Evolutionary conservation across 92 coral and sea anemone species (phyloP).

Genomic region (Umimayanthus chanpuru): DNA sequence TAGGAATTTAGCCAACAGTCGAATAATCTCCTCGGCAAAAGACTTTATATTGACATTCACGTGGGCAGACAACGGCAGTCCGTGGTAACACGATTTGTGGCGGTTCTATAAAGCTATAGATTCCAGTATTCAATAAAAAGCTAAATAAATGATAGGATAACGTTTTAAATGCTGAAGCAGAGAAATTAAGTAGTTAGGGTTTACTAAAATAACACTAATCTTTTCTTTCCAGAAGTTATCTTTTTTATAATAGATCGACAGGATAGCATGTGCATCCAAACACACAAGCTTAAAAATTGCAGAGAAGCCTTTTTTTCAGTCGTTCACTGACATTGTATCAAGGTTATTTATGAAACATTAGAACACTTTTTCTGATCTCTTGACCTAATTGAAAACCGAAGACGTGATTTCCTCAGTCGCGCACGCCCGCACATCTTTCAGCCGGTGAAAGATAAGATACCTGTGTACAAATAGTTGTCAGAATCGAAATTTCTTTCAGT

Average conservation of each 20-base stretch:
- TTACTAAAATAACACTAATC: background rate
- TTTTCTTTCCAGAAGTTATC: background rate
- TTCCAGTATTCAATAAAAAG: background rate
- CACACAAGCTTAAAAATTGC: background rate
- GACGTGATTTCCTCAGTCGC: constrained; percentile 21
- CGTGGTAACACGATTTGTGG: background rate
- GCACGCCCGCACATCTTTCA: constrained; percentile 13
- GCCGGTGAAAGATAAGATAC: constrained; percentile 1
- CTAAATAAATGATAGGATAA: background rate
- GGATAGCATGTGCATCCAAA: background rate
- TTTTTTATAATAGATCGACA: background rate
- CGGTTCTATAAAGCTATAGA: background rate
- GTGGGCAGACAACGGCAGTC: background rate
- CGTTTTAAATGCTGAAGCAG: background rate
- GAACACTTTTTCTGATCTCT: constrained; percentile 21
- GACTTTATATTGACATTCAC: background rate
- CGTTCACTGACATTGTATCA: background rate
- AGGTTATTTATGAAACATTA: background rate
- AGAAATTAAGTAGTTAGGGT: background rate
- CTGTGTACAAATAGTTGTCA: background rate
- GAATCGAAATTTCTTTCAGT: background rate
- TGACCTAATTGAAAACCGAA: constrained; percentile 18
- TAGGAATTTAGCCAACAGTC: background rate
- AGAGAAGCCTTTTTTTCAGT: background rate
- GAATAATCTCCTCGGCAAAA: background rate